These are phyloP conservation scores for Dioctria rufipes DNA, from an alignment of 2,888 invertebrate species.

Conservation along the genomic window DNA sequence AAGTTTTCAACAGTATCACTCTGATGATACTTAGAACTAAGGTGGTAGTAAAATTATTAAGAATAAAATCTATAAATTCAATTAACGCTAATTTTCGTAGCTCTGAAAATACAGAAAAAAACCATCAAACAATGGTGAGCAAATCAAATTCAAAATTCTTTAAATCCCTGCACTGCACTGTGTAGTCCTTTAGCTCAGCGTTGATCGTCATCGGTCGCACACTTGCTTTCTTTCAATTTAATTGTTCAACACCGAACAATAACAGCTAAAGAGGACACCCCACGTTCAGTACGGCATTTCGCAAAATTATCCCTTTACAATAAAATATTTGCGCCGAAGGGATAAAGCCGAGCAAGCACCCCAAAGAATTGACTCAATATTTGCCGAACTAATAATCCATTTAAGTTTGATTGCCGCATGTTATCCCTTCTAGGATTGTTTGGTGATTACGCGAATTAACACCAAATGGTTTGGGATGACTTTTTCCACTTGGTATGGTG, in stretches of 20 bases:
- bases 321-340: background rate
- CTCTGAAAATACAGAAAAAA: too few relatives aligned
- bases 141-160: too few relatives aligned
- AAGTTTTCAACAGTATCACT: too few relatives aligned
- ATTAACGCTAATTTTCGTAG: too few relatives aligned
- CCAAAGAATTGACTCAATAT: slow-evolving; percentile 57
- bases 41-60: too few relatives aligned
- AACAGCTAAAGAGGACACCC: background rate
- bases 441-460: slow-evolving; percentile 58
- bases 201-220: background rate
- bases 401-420: slow-evolving; percentile 60
- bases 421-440: slow-evolving; percentile 59
- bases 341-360: slow-evolving; percentile 12
- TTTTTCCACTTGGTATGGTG: slow-evolving; percentile 17
- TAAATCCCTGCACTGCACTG: too few relatives aligned
- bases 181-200: too few relatives aligned
- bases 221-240: background rate
- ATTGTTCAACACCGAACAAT: slow-evolving; percentile 2
- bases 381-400: slow-evolving; percentile 60
- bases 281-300: slow-evolving; percentile 11
- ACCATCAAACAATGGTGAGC: too few relatives aligned
- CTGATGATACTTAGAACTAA: too few relatives aligned
- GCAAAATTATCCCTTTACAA: slow-evolving; percentile 5
- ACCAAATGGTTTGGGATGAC: slow-evolving; percentile 56
- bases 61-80: too few relatives aligned